Evolutionary conservation across 2,888 invertebrate species (phyloP).

Genomic region (Conchocele bisecta): DNA sequence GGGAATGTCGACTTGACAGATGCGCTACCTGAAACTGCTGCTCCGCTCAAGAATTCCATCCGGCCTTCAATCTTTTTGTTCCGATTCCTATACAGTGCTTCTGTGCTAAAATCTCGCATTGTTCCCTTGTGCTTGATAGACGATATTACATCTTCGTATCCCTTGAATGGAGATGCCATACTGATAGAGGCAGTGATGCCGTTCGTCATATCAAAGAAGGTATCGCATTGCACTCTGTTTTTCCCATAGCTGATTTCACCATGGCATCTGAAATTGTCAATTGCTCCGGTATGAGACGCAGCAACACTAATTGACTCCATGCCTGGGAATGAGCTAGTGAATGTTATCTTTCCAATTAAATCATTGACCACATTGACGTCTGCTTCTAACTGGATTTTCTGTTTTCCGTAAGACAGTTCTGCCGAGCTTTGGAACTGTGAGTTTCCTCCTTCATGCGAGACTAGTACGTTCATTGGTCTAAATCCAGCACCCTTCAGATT

Average conservation of each 20-base stretch:
- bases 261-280: conserved; percentile 31
- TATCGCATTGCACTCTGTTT: conserved; percentile 14
- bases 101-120: conserved; percentile 26
- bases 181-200: conserved; percentile 13
- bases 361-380: conserved; percentile 28
- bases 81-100: conserved; percentile 5
- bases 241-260: conserved; percentile 22
- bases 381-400: conserved; percentile 13
- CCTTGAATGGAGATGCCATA: conserved; percentile 26
- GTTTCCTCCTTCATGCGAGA: conserved; percentile 30
- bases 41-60: conserved; percentile 11
- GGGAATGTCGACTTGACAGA: conserved; percentile 30
- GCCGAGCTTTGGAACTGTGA: conserved; percentile 34
- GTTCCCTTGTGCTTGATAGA: conserved; percentile 25
- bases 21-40: conserved; percentile 8
- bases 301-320: conserved; percentile 15
- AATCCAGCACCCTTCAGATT: conserved; percentile 40
- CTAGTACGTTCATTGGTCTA: conserved; percentile 20
- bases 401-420: conserved; percentile 26
- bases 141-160: conserved; percentile 19
- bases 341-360: conserved; percentile 11
- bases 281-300: conserved; percentile 28
- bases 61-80: conserved; percentile 19
- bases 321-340: conserved; percentile 28
- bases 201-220: conserved; percentile 16